phyloP scores from a whole-genome alignment of 2,888 invertebrate species.

The Lasioglossum leucozonium region DNA sequence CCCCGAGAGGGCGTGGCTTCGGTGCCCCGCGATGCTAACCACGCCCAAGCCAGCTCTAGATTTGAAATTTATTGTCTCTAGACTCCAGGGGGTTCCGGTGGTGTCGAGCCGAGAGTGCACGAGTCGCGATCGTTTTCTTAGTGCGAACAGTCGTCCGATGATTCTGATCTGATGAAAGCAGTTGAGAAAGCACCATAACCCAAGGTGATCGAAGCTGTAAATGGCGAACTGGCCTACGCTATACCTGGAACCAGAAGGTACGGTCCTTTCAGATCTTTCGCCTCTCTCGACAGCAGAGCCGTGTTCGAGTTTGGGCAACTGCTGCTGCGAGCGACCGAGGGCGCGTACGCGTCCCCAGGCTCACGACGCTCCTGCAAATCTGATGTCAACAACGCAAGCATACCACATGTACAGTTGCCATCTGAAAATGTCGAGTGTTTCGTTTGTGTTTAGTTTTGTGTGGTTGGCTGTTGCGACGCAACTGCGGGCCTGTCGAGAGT shows the following conservation, averaged over 20 bases:
- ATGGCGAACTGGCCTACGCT: constrained; percentile 79
- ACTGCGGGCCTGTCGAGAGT: not conserved
- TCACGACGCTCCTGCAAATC: constrained; percentile 84
- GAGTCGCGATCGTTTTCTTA: not conserved
- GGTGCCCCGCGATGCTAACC: not conserved
- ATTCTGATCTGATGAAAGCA: constrained; percentile 5
- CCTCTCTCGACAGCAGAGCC: constrained; percentile 82
- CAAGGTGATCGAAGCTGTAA: constrained; percentile 35
- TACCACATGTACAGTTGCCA: constrained; percentile 84
- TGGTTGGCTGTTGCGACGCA: not conserved
- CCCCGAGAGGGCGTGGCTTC: not conserved
- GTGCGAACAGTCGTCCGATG: constrained; percentile 28
- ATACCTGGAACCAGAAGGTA: constrained; percentile 87
- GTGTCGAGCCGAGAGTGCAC: not conserved
- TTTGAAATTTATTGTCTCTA: not conserved
- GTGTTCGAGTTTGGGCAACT: constrained; percentile 84
- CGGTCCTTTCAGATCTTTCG: constrained; percentile 86
- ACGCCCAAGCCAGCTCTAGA: not conserved
- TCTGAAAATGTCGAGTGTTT: constrained; percentile 79
- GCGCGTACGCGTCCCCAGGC: constrained; percentile 77
- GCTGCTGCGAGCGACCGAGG: constrained; percentile 81
- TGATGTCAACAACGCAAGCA: constrained; percentile 84
- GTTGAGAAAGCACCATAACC: constrained; percentile 61
- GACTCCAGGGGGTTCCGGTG: not conserved
- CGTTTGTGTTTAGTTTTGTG: constrained; percentile 53